These are phyloP conservation scores for Oscheius onirici DNA, from an alignment of 2,888 invertebrate species.

Conservation along the genomic window DNA sequence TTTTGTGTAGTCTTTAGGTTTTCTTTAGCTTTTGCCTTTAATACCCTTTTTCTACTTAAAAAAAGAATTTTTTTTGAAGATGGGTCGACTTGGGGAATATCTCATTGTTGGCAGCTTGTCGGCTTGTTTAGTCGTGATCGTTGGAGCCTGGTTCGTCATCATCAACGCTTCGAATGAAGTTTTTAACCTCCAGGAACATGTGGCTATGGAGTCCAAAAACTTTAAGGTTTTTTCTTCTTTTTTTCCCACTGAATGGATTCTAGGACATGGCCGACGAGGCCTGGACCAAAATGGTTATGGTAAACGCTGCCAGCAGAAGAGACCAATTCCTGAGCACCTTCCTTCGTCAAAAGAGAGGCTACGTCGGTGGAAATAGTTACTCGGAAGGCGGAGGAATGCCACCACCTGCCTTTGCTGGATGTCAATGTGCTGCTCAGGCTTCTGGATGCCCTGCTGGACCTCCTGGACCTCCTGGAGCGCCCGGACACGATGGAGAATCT, in stretches of 20 bases:
- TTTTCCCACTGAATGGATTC: background rate
- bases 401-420: background rate
- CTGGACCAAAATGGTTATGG: constrained; percentile 11
- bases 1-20: too few species aligned
- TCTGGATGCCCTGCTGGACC: constrained; percentile 19
- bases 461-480: constrained; percentile 10
- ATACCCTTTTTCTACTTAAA: background rate
- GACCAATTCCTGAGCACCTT: background rate
- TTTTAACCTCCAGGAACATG: constrained; percentile 16
- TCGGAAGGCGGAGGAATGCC: background rate
- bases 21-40: too few species aligned
- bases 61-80: background rate
- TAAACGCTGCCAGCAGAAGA: constrained; percentile 11
- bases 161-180: constrained; percentile 14
- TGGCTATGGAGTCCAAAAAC: background rate
- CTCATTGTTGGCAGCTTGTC: constrained; percentile 11
- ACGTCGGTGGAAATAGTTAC: constrained; percentile 7
- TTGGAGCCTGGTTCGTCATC: constrained; percentile 18
- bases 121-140: background rate
- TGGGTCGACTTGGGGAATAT: constrained; percentile 27
- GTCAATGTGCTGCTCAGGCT: constrained; percentile 12
- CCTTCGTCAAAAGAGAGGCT: constrained; percentile 10
- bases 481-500: constrained; percentile 5
- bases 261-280: constrained; percentile 11
- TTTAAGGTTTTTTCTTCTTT: constrained; percentile 3